Evolutionary conservation across 2,888 invertebrate species (phyloP), one percentile per base, ranked within the genome.

Genomic region (Herminia tarsipennalis): DNA sequence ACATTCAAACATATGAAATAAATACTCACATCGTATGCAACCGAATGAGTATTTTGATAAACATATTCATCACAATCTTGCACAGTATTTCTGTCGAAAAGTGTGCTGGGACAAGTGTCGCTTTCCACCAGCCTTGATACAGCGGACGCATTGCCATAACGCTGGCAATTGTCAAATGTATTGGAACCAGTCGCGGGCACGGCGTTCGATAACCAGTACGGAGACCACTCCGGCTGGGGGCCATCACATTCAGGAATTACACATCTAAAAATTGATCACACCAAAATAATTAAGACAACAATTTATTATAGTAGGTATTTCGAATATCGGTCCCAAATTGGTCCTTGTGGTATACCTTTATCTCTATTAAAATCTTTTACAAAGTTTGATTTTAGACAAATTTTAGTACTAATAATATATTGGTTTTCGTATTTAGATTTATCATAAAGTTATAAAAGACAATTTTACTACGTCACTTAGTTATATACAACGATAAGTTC

Each of bases 171-270:
- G 38, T 92, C 88, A 50, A 87, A 72, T 0, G 66, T 66, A 5
- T 62, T 63, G n/a, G 60, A 58, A 2, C 70, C 69, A 6, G 70
- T 27, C 0, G 48, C 73, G 0, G 93, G 93, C 3, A 90, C 77
- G 0, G 93, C 92, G 34, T 83, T 70, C 5, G 72, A 52, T 16
- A 92, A 58, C 93, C 93, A 93, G 0, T 76, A 34, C 0, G 87
- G 83, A 5, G 76, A 53, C 58, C 84, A 91, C 12, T 71, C 70
- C 0, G 76, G 49, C 2, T 68, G 45, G 1, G 41, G 47, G 1
- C 51, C 42, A 35, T 85, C 86, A 34, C 86, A 86, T 46, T 83
- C 81, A 0, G 77, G 75, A 3, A 84, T 81, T 4, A 76, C 32
- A 39, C 85, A 86, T 59, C 85, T 85, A 29, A 3, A 61, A 62